Evolutionary conservation across 2,888 invertebrate genomes (phyloP).

Genomic region (Priocnemis perturbator): DNA sequence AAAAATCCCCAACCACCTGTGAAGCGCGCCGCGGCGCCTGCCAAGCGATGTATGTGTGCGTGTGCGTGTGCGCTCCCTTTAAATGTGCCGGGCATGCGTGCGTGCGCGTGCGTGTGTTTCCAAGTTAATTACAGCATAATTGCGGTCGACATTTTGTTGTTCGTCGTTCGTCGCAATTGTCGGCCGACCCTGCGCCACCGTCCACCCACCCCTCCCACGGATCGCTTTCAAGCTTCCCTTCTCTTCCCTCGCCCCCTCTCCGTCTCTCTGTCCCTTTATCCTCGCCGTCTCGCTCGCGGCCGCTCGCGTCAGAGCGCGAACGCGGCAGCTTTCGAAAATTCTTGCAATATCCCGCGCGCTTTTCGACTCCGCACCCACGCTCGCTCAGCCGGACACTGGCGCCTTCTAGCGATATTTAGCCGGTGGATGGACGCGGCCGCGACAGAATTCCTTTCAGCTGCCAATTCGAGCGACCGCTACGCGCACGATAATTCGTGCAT

Average conservation of each 20-base stretch:
- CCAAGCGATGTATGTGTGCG: slow-evolving; percentile 12
- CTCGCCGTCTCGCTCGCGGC: no score
- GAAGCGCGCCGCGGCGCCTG: slow-evolving; percentile 57
- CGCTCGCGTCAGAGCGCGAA: neutral
- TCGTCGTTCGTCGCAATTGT: slow-evolving; percentile 56
- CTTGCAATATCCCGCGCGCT: slow-evolving; percentile 53
- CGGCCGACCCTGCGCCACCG: slow-evolving; percentile 38
- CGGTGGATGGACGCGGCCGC: neutral
- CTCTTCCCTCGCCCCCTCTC: slow-evolving; percentile 1
- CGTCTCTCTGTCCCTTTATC: neutral
- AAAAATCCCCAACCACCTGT: slow-evolving; percentile 75
- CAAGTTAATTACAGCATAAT: slow-evolving; percentile 75
- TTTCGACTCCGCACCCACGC: slow-evolving; percentile 28
- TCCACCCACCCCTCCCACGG: slow-evolving; percentile 24
- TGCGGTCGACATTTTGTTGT: slow-evolving; percentile 74
- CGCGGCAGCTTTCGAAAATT: slow-evolving; percentile 42
- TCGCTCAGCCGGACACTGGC: slow-evolving; percentile 20
- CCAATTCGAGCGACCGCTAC: no score
- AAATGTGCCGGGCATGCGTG: neutral
- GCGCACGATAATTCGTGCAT: no score
- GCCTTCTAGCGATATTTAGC: slow-evolving; percentile 20
- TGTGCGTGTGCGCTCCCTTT: slow-evolving; percentile 20
- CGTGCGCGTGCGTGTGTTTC: slow-evolving; percentile 51
- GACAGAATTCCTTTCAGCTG: no score
- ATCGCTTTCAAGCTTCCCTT: slow-evolving; percentile 42